Base-by-base conservation (phyloP, 2,797 vertebrate genomes). In the Lutjanus argentimaculatus region DNA sequence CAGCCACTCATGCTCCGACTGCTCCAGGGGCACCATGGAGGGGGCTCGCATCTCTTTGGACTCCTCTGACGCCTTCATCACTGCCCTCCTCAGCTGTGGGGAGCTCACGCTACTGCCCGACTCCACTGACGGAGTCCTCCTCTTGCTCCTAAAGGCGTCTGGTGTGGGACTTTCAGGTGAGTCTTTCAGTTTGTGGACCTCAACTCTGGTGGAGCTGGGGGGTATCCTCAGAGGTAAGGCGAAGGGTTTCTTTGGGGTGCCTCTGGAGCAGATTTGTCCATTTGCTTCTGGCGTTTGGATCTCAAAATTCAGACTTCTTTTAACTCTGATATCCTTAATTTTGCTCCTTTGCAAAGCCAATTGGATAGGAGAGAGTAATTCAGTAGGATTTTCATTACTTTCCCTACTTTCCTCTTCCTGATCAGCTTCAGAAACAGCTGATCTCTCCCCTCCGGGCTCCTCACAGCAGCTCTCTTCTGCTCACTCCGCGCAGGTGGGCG, bases 1-100 rank as follows among this genome's bases (percentile, higher is more conserved):
- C 81, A 99, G 86, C 98, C 97, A 99, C 72, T 96, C 89, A 14
- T 99, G 98, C 88, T 99, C 98, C 0, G 87, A 46, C 0, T 92
- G 86, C 25, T 98, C 97, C 87, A 98, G 80, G 0, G 96, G 96
- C 45, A 97, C 86, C 43, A 5, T 0, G 4, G 91, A 87, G 15
- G 85, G 48, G 0, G 77, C 77, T 52, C 83, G 91, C 0, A 67
- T 66, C 14, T 97, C 96, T 66, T 67, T 93, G n/a, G 73, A 70
- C 45, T 96, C 97, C 22, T 97, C 96, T 0, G 90, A 61, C 1
- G 72, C 87, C 76, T 95, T 89, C 87, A 94, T 97, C 8, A 67
- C 81, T 2, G 79, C 57, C 82, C 95, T 93, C 46, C 93, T 92
- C 49, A 87, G 72, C 45, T 92, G 89, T 0, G 97, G 96, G 0